Percentiles rank a stretch among this genome's conserved stretches.
Conservation (phyloP, 2,888 invertebrate genomes). For the Lutraria lutraria region DNA sequence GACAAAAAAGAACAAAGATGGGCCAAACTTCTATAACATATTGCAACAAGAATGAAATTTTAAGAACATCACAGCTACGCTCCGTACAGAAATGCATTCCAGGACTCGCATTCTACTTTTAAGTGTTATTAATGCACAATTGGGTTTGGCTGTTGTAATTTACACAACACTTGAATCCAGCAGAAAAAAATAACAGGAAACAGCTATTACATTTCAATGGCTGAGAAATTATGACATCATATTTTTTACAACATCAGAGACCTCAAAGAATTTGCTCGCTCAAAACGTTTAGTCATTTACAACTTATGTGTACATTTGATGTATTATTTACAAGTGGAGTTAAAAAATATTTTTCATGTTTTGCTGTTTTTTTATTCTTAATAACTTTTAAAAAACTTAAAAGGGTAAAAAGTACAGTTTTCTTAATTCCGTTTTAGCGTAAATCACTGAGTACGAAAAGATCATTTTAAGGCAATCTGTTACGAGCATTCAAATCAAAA, state of each 20-base stretch:
- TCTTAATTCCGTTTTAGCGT: no score
- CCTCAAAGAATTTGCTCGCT: neutral
- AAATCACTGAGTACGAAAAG: neutral
- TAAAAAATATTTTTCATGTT: no score
- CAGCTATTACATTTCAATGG: neutral
- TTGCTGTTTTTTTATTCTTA: no score
- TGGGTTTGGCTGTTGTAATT: constrained; percentile 11
- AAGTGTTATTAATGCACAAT: constrained; percentile 7
- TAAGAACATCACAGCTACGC: neutral
- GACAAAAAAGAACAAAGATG: no score
- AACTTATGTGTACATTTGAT: neutral
- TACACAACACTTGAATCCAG: constrained; percentile 5
- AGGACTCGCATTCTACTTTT: neutral
- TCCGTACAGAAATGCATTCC: neutral
- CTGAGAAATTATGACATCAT: neutral
- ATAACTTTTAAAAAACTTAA: no score
- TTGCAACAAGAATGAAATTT: neutral
- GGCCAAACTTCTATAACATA: no score
- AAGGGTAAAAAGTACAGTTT: no score
- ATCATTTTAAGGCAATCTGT: neutral
- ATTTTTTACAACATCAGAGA: neutral
- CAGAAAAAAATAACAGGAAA: constrained; percentile 14
- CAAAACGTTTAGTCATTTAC: neutral
- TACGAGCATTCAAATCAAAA: neutral
- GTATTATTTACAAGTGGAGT: neutral